Evolutionary conservation across 2,888 invertebrate species (phyloP), one percentile per base, ranked within the genome.

Genomic region (Lasioglossum oenotherae): DNA sequence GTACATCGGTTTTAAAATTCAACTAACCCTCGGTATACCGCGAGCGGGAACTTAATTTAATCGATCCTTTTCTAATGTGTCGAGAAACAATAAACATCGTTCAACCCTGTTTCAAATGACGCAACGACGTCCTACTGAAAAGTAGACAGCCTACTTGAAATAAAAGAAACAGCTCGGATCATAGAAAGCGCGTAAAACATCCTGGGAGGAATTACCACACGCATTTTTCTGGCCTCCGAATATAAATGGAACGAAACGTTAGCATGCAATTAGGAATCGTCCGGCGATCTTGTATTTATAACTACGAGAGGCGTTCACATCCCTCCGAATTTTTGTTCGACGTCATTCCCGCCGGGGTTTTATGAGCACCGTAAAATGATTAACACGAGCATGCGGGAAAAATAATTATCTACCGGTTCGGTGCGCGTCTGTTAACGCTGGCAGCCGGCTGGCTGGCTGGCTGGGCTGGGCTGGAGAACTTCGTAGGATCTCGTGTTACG

Each of bases 401-500:
- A 90, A 91, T 90, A 91, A 90, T 90, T 91, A 91, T 90, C 85
- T 80, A 75, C 72, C 80, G 81, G 84, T 82, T 81, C 73, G 69
- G 78, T 81, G 49, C 75, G 31, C 82, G 85, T 86, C 89, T 84
- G 87, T 91, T 88, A 84, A 86, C 86, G 89, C 83, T 72, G 71
- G 82, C 80, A 85, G 87, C 84, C 86, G 90, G 74, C 85, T 80
- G 85, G 49, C n/a, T 72, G 73, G 16, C 35, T 46, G 4, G 46
- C 46, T 46, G 46, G 16, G 49, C 73, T 12, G n/a, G n/a, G 53
- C 57, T 74, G 73, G 6, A 71, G 79, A 72, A 35, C 81, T 78
- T 73, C 76, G 88, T 81, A 31, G 86, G 87, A 87, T 89, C 91
- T 89, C 87, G 88, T 81, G 86, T 91, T 91, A 87, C 91, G 88